Evolutionary conservation across 2,797 vertebrate species (phyloP).

Genomic region (Pterois miles): DNA sequence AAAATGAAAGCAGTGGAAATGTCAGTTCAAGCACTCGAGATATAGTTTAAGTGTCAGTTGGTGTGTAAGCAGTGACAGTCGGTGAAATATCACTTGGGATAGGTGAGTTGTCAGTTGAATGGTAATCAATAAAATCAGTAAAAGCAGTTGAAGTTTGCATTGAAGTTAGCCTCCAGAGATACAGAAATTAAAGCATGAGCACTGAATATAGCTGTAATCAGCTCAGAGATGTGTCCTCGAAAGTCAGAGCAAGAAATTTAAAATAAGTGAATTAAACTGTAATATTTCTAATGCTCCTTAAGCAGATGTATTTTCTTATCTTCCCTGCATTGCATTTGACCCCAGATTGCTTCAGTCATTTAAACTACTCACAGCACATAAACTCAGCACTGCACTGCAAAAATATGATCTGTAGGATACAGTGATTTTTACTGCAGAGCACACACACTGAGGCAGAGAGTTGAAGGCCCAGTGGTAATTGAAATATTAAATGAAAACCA

Average conservation of each 20-base stretch:
- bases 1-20: not conserved
- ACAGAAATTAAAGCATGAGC: not conserved
- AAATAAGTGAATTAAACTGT: not conserved
- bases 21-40: not conserved
- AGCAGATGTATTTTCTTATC: constrained; percentile 5
- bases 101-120: not conserved
- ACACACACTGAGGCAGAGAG: constrained; percentile 35
- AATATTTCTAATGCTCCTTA: not conserved
- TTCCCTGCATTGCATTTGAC: constrained; percentile 13
- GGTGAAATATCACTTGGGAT: too few relatives aligned
- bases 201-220: not conserved
- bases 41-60: not conserved
- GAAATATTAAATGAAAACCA: constrained; percentile 73
- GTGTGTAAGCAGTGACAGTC: not conserved
- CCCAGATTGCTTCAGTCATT: constrained; percentile 21
- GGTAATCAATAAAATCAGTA: not conserved
- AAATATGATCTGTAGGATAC: constrained; percentile 45
- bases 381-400: constrained; percentile 19
- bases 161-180: not conserved
- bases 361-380: constrained; percentile 28
- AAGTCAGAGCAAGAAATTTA: not conserved
- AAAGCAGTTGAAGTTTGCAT: not conserved
- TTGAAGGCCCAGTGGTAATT: constrained; percentile 53
- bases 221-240: not conserved
- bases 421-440: constrained; percentile 42